A percentile compares a stretch with the other conserved stretches of the same genome.
These are phyloP conservation scores for Crotalus tigris DNA, from an alignment of 2,113 vertebrate genomes.

Conservation along the genomic window DNA sequence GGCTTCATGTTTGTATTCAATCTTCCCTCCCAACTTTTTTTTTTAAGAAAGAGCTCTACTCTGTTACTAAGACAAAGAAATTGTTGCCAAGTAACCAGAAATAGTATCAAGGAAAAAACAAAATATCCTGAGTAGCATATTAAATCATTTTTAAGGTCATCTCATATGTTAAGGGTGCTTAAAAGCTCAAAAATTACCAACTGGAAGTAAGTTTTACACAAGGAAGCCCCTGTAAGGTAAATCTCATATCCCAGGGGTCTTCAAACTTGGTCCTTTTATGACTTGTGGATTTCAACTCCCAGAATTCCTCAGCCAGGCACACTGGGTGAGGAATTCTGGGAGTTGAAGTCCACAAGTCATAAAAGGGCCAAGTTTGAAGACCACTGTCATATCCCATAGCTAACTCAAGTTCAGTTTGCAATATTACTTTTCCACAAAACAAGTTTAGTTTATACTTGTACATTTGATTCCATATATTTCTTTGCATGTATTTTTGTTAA, in stretches of 20 bases:
- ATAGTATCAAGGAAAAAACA: conserved; percentile 37
- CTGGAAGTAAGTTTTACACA: neutral
- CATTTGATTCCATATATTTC: neutral
- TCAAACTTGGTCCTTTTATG: too few relatives aligned
- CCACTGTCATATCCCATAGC: neutral
- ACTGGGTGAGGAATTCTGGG: too few relatives aligned
- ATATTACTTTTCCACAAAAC: neutral
- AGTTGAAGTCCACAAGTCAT: too few relatives aligned
- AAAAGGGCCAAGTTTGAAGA: too few relatives aligned
- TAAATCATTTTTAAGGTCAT: conserved; percentile 46
- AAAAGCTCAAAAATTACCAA: neutral
- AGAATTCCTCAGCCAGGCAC: too few relatives aligned
- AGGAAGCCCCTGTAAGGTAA: neutral
- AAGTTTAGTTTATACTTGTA: neutral
- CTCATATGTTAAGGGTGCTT: neutral
- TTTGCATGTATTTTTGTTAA: neutral
- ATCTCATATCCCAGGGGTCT: neutral
- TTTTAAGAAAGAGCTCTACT: conserved; percentile 42
- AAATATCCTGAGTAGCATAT: conserved; percentile 47
- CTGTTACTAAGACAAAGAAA: conserved; percentile 64
- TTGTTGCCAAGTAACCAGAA: conserved; percentile 64
- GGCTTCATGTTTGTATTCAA: conserved; percentile 43
- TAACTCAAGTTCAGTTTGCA: neutral
- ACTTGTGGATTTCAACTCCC: too few relatives aligned
- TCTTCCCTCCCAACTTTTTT: conserved; percentile 33